Conservation (phyloP, 2,113 vertebrate genomes). For the Amphiprion ocellaris region DNA sequence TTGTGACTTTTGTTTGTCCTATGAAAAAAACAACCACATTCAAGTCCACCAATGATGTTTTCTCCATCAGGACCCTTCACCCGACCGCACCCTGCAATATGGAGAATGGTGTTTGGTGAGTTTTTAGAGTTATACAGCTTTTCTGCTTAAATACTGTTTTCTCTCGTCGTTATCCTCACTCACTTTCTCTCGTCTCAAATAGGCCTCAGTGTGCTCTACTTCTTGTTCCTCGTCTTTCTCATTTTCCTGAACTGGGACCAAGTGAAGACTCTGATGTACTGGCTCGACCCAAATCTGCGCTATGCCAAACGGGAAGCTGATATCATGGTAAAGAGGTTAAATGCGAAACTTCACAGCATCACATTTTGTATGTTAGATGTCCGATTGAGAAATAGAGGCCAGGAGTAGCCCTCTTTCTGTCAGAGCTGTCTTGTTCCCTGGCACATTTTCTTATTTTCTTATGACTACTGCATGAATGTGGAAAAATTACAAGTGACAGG, state of each 20-base stretch:
- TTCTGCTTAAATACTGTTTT: not conserved
- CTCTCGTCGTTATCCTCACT: not conserved
- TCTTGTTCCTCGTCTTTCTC: conserved; percentile 95
- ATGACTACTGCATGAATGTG: no score
- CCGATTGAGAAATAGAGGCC: not conserved
- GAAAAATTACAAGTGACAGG: no score
- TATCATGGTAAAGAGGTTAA: conserved; percentile 87
- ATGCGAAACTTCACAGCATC: not conserved
- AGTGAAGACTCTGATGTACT: conserved; percentile 95
- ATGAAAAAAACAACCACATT: not conserved
- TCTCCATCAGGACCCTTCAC: conserved; percentile 90
- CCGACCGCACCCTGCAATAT: conserved; percentile 94
- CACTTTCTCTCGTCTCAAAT: conserved; percentile 21
- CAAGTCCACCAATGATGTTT: conserved; percentile 2
- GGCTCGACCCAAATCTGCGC: conserved; percentile 96
- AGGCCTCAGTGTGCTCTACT: conserved; percentile 98
- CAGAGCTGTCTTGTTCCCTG: no score
- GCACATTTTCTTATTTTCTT: no score
- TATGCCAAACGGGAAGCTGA: conserved; percentile 94
- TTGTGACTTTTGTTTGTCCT: not conserved
- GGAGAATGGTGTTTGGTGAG: conserved; percentile 98
- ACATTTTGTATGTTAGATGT: not conserved
- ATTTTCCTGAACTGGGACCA: conserved; percentile 97
- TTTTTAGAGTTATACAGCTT: not conserved
- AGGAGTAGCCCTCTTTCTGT: not conserved